A percentile compares a stretch with the other conserved stretches of the same genome.
Evolutionary conservation across 2,797 vertebrate species (phyloP).

Genomic region (Eleutherodactylus coqui): DNA sequence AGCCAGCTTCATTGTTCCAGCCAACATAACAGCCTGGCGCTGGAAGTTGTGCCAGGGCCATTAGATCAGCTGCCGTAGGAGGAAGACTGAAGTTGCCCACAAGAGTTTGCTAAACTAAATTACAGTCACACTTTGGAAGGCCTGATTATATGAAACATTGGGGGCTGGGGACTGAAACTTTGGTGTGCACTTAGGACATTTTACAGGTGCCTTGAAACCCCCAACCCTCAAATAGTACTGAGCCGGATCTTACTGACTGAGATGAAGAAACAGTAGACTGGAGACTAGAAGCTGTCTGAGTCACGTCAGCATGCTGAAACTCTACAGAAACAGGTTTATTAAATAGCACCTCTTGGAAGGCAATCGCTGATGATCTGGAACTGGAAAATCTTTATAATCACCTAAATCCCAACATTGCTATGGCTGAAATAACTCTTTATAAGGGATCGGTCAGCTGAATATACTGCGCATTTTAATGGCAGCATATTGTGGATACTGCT

Average conservation of each 20-base stretch:
- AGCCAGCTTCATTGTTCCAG: slow-evolving; percentile 27
- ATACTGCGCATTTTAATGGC: no score
- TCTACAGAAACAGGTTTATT: background rate
- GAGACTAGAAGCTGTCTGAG: background rate
- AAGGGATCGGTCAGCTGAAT: no score
- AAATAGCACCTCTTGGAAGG: no score
- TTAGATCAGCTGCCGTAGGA: background rate
- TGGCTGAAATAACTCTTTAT: background rate
- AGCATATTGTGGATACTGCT: no score
- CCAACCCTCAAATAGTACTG: background rate
- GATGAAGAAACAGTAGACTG: background rate
- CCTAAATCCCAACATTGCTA: background rate
- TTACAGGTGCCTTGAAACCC: background rate
- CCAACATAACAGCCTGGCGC: slow-evolving; percentile 9
- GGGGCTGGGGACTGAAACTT: background rate
- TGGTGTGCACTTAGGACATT: background rate
- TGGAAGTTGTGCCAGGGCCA: slow-evolving; percentile 19
- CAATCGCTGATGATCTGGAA: no score
- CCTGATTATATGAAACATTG: background rate
- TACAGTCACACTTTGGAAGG: background rate
- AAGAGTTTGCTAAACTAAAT: background rate
- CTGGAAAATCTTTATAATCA: background rate
- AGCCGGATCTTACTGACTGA: background rate
- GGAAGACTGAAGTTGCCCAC: background rate
- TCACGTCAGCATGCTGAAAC: background rate